phyloP scores from a whole-genome alignment of 1,140 invertebrate genomes.

The Asbolus verrucosus region DNA sequence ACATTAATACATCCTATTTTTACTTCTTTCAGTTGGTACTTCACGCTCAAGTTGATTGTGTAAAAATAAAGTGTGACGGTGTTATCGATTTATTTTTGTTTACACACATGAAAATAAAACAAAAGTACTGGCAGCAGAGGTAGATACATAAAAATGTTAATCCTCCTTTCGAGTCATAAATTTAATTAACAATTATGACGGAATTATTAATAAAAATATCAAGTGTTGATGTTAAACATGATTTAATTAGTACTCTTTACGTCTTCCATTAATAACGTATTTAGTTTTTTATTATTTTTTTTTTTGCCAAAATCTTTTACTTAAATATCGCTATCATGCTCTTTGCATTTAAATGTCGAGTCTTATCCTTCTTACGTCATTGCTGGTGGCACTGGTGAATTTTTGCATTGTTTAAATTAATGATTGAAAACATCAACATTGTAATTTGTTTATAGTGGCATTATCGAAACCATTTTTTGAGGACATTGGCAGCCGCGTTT shows the following conservation, averaged over 20 bases:
- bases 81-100: slow-evolving; percentile 18
- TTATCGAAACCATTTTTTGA: not conserved
- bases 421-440: too few relatives aligned
- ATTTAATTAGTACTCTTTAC: not conserved
- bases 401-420: too few relatives aligned
- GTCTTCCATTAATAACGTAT: too few relatives aligned
- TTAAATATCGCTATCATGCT: too few relatives aligned
- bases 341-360: too few relatives aligned
- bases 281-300: too few relatives aligned
- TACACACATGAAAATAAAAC: slow-evolving; percentile 11
- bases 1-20: slow-evolving; percentile 1
- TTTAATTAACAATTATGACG: slow-evolving; percentile 8
- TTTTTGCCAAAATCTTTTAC: too few relatives aligned
- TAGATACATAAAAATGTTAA: not conserved
- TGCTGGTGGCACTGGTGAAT: too few relatives aligned
- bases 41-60: not conserved
- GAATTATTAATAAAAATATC: not conserved
- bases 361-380: too few relatives aligned
- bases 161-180: not conserved
- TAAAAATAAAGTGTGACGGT: slow-evolving; percentile 23
- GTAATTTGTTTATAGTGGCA: not conserved
- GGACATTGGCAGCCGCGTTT: not conserved
- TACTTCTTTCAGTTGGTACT: slow-evolving; percentile 1
- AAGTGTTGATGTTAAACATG: slow-evolving; percentile 3
- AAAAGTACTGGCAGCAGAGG: too few relatives aligned